phyloP scores from a whole-genome alignment of 2,797 vertebrate species.

The Pelobates cultripes region DNA sequence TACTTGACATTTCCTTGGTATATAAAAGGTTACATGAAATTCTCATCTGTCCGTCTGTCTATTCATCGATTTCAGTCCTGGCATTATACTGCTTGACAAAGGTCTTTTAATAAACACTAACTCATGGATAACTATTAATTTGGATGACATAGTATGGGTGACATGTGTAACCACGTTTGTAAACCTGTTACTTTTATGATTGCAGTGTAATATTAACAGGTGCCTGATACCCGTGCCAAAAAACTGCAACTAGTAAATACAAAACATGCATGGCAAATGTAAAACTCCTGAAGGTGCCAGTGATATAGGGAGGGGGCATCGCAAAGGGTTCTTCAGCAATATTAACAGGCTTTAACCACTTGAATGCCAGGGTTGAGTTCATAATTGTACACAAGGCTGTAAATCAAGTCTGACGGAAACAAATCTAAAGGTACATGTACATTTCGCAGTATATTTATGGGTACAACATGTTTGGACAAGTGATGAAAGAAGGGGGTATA shows the following conservation, averaged over 20 bases:
- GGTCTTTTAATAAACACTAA: no score
- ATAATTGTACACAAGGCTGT: neutral
- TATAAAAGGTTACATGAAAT: no score
- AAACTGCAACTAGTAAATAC: conserved; percentile 41
- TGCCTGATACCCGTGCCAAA: conserved; percentile 58
- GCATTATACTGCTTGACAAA: no score
- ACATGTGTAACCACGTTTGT: no score
- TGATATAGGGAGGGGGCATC: neutral
- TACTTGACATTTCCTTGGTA: no score
- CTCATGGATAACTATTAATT: no score
- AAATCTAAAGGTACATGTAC: neutral
- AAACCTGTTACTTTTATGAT: no score
- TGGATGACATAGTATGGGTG: no score
- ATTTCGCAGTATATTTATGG: neutral
- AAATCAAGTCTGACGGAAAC: neutral
- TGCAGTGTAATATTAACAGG: conserved; percentile 48
- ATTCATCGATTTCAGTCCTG: no score
- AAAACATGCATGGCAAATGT: conserved; percentile 37
- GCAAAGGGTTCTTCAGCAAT: neutral
- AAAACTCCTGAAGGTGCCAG: neutral
- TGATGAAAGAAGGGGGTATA: neutral
- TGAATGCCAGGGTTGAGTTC: neutral
- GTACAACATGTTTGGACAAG: no score
- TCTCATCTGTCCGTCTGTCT: no score
- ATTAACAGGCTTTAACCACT: neutral